These are phyloP conservation scores for Xenopus laevis DNA, from an alignment of 2,113 vertebrate genomes.

Conservation along the genomic window DNA sequence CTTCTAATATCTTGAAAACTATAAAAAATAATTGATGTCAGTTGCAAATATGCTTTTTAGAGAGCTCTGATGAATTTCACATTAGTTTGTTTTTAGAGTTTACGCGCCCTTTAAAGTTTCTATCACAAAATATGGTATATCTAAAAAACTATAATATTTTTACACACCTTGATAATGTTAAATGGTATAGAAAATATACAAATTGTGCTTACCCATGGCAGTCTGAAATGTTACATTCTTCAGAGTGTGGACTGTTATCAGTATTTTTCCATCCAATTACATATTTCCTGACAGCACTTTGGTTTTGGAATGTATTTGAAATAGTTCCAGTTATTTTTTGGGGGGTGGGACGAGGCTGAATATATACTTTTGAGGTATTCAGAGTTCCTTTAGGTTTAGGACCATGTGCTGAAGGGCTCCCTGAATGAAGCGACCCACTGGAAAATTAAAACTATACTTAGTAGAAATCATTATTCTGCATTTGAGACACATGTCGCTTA, in stretches of 20 bases:
- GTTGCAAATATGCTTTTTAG: no score
- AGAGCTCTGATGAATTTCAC: no score
- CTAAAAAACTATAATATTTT: no score
- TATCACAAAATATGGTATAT: no score
- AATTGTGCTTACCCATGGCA: slow-evolving; percentile 72
- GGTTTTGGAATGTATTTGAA: slow-evolving; percentile 74
- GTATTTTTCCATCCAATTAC: slow-evolving; percentile 78
- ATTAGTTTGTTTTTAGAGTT: no score
- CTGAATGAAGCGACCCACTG: slow-evolving; percentile 88
- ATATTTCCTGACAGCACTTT: slow-evolving; percentile 68
- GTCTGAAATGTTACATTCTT: slow-evolving; percentile 78
- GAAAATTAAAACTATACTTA: slow-evolving; percentile 3
- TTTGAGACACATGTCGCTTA: no score
- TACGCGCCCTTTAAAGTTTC: no score
- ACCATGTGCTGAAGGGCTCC: slow-evolving; percentile 81
- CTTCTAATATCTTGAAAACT: no score
- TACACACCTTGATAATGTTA: no score
- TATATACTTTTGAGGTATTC: slow-evolving; percentile 88
- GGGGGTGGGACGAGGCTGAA: slow-evolving; percentile 72
- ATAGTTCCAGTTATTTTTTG: slow-evolving; percentile 53
- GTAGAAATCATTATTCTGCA: no score
- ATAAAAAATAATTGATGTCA: no score
- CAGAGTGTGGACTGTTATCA: slow-evolving; percentile 73
- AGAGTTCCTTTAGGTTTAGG: slow-evolving; percentile 78
- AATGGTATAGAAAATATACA: no score